Evolutionary conservation across 2,113 vertebrate genomes (phyloP).

Genomic region (Dicentrarchus labrax): DNA sequence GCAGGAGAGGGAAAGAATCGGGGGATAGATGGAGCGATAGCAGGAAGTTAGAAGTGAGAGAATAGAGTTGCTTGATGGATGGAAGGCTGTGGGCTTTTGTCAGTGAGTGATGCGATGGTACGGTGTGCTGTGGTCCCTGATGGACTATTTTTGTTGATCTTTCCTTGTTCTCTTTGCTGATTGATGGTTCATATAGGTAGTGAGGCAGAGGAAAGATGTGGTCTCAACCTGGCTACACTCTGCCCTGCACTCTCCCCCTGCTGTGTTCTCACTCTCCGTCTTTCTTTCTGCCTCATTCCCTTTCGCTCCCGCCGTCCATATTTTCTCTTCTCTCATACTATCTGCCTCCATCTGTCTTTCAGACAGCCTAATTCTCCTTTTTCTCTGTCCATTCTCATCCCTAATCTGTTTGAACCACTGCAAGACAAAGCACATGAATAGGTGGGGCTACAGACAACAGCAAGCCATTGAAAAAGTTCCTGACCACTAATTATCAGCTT

Average conservation of each 20-base stretch:
- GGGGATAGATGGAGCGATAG: slow-evolving; percentile 46
- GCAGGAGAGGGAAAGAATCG: slow-evolving; percentile 46
- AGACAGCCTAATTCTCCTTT: slow-evolving; percentile 1
- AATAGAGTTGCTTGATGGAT: slow-evolving; percentile 69
- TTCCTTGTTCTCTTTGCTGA: slow-evolving; percentile 77
- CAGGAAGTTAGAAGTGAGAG: slow-evolving; percentile 71
- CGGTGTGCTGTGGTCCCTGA: slow-evolving; percentile 60
- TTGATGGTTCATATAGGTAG: slow-evolving; percentile 69
- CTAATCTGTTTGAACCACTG: not conserved
- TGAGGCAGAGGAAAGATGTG: slow-evolving; percentile 75
- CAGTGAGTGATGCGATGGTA: slow-evolving; percentile 66
- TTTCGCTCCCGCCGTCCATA: slow-evolving; percentile 36
- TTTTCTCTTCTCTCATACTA: slow-evolving; percentile 40
- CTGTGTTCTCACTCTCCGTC: slow-evolving; percentile 47
- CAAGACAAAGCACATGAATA: not conserved
- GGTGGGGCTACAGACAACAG: no score
- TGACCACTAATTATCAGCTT: slow-evolving; percentile 56
- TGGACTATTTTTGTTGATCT: slow-evolving; percentile 75
- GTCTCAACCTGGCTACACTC: slow-evolving; percentile 64
- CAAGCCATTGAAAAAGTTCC: slow-evolving; percentile 40
- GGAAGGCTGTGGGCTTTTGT: slow-evolving; percentile 59
- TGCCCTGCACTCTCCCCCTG: slow-evolving; percentile 44
- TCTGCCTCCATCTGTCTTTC: slow-evolving; percentile 34
- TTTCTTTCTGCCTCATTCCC: slow-evolving; percentile 70
- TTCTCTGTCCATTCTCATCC: not conserved